Evolutionary conservation across 2,888 invertebrate genomes (phyloP).

Genomic region (Gnatocerus cornutus): DNA sequence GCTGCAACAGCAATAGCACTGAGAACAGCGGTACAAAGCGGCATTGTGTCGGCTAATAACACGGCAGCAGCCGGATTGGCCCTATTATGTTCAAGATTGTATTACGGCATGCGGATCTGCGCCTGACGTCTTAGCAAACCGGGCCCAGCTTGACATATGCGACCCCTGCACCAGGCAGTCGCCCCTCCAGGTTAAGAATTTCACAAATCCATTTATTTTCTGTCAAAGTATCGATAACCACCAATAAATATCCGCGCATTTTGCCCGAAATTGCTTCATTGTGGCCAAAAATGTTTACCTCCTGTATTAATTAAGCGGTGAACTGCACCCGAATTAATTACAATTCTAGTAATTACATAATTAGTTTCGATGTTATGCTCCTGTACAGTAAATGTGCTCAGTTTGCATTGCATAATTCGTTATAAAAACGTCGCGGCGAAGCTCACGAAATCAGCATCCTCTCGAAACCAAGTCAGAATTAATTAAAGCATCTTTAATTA

Average conservation of each 20-base stretch:
- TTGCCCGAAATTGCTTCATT: too few relatives aligned
- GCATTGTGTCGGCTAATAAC: constrained; percentile 67
- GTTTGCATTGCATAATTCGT: constrained; percentile 51
- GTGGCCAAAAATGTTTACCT: too few relatives aligned
- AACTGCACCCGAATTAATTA: too few relatives aligned
- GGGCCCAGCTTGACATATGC: constrained; percentile 62
- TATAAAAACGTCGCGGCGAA: constrained; percentile 54
- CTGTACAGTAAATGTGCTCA: too few relatives aligned
- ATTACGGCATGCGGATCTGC: constrained; percentile 68
- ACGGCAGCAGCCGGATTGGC: constrained; percentile 66
- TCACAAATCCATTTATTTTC: constrained; percentile 30
- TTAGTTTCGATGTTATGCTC: too few relatives aligned
- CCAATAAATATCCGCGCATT: constrained; percentile 6
- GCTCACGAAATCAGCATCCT: constrained; percentile 57
- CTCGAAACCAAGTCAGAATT: constrained; percentile 66
- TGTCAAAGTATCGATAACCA: constrained; percentile 30
- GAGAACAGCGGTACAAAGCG: constrained; percentile 60
- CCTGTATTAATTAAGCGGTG: too few relatives aligned
- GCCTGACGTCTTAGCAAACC: constrained; percentile 68
- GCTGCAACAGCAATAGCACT: constrained; percentile 57
- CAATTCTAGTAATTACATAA: too few relatives aligned
- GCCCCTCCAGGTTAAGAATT: constrained; percentile 28
- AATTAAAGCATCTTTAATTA: constrained; percentile 70
- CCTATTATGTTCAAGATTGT: constrained; percentile 70
- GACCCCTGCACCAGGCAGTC: constrained; percentile 45